Percentiles rank a stretch among this genome's conserved stretches.
Evolutionary conservation across 2,113 vertebrate species (phyloP).

Genomic region (Melanostigma gelatinosum): DNA sequence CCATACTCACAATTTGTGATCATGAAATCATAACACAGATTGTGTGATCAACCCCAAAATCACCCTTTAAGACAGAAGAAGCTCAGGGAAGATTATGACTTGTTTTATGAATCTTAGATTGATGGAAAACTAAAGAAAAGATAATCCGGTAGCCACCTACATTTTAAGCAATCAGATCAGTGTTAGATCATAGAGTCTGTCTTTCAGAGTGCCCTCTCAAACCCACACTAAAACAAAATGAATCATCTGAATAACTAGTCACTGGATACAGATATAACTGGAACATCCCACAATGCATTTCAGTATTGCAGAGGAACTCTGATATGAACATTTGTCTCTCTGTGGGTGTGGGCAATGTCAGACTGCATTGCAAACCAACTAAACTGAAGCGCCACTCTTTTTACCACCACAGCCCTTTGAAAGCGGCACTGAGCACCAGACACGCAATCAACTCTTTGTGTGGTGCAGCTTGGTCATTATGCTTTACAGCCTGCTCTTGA

Average conservation of each 20-base stretch:
- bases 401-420: constrained; percentile 39
- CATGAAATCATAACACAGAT: constrained; percentile 68
- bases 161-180: constrained; percentile 1
- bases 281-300: background rate
- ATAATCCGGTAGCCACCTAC: background rate
- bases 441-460: constrained; percentile 53
- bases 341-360: background rate
- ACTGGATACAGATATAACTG: background rate
- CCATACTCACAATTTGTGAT: constrained; percentile 56
- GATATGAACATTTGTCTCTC: background rate
- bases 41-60: constrained; percentile 38
- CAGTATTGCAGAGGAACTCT: background rate
- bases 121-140: background rate
- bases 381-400: constrained; percentile 16
- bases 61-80: constrained; percentile 31
- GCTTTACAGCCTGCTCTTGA: constrained; percentile 56
- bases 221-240: background rate
- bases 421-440: constrained; percentile 33
- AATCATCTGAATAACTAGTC: background rate
- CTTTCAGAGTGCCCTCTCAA: background rate
- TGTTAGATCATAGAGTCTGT: background rate
- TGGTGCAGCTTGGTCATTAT: constrained; percentile 56
- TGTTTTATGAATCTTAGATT: constrained; percentile 24
- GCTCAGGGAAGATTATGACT: constrained; percentile 17
- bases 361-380: constrained; percentile 16